Evolutionary conservation across 2,888 invertebrate genomes (phyloP).

Genomic region (Apamea anceps): DNA sequence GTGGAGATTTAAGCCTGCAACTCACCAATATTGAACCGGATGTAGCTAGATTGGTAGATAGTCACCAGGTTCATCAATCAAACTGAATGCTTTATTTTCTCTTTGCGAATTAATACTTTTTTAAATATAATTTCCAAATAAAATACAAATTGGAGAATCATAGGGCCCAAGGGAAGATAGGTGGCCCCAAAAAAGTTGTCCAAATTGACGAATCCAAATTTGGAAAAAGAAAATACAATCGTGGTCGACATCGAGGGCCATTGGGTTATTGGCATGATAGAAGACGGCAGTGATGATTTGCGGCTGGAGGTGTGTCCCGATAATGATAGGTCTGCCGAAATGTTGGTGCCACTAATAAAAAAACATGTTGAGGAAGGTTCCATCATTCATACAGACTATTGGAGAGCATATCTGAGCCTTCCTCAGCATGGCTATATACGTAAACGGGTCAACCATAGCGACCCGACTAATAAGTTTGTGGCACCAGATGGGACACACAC

Average conservation of each 20-base stretch:
- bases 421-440: neutral
- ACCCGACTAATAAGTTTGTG: neutral
- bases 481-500: constrained; percentile 1
- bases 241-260: neutral
- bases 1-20: neutral
- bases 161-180: constrained; percentile 8
- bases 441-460: neutral
- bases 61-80: too few species aligned
- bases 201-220: constrained; percentile 23
- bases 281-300: too few species aligned
- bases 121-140: too few species aligned
- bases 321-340: too few species aligned
- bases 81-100: too few species aligned
- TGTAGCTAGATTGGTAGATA: neutral
- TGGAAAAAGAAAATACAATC: constrained; percentile 3
- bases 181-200: neutral
- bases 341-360: neutral
- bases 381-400: neutral
- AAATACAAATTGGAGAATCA: constrained; percentile 3
- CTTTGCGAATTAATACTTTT: too few species aligned
- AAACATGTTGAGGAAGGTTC: constrained; percentile 14
- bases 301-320: too few species aligned
- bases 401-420: neutral
- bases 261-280: too few species aligned
- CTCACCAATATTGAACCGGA: constrained; percentile 1